Base-by-base conservation (phyloP, 2,888 invertebrate species). In the Caenorhabditis sp. region DNA sequence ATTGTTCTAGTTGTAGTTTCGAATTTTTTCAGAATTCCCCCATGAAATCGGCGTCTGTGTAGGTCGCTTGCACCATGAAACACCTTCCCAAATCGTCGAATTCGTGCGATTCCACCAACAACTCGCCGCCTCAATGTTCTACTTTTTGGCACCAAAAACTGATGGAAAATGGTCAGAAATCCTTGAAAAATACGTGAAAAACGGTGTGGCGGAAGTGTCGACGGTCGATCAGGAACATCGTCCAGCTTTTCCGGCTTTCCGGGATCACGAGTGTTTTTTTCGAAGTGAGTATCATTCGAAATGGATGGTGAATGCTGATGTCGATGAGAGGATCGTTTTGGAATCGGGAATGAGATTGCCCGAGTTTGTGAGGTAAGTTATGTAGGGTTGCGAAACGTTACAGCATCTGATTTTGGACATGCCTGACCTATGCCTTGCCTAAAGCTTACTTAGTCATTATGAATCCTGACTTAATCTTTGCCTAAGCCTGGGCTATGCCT, bases 251-350 rank as follows among this genome's bases (percentile, higher is more conserved):
- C 67, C 53, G 9, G 37, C 37, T 26, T 55, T 67, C 18, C 67
- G 55, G 37, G 2, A 55, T 18, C 6, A 40, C 37, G 67, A 67
- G 37, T 67, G 67, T 40, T 67, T 67, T 24, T 67, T 67, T n/a
- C 67, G 67, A 0, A 55, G 53, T 37, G 55, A 55, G 37, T 55
- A 18, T 37, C 67, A 67, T 13, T 67, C 67, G 35, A 67, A 67
- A 40, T 67, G 67, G 67, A 40, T 67, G n/a, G 26, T 67, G 1
- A 67, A 67, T 9, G 55, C 50, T 24, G 67, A 67, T 55, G 22
- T 40, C 15, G 67, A 67, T 22, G 67, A 67, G 55, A 11, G 40
- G 18, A n/a, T 67, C 2, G 32, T 28, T 9, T 6, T 47, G 47
- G 5, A 47, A 2, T 13, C 6, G 13, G 40, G 11, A 2, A 2